Percentiles rank a stretch among this genome's conserved stretches.
Evolutionary conservation across 2,113 vertebrate genomes (phyloP).

Genomic region (Platycercus adscitus): DNA sequence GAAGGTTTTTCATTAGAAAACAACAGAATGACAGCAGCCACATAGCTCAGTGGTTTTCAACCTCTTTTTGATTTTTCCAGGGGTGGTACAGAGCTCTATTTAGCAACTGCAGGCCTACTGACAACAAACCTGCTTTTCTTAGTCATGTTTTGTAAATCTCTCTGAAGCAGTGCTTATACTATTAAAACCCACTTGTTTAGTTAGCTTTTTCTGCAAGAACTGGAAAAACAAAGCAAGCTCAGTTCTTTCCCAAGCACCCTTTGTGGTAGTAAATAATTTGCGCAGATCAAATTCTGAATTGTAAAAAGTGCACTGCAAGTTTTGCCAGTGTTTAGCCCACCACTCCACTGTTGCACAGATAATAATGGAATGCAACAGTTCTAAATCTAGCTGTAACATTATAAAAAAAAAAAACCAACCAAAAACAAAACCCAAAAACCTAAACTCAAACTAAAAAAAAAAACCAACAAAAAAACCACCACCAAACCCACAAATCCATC

Average conservation of each 20-base stretch:
- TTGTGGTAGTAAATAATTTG: not conserved
- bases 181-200: not conserved
- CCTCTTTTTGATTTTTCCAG: not conserved
- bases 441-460: not conserved
- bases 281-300: not conserved
- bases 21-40: not conserved
- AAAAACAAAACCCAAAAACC: not conserved
- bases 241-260: not conserved
- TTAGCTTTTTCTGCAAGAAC: not conserved
- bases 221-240: not conserved
- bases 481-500: not conserved
- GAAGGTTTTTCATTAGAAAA: not conserved
- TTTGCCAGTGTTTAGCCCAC: not conserved
- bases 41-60: not conserved
- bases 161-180: not conserved
- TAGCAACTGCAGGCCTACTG: not conserved
- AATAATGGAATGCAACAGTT: not conserved
- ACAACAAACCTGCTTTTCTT: slow-evolving; percentile 43
- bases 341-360: not conserved
- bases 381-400: not conserved
- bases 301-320: not conserved
- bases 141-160: not conserved
- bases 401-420: not conserved
- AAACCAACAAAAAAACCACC: not conserved
- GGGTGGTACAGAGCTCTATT: not conserved